Evolutionary conservation across 1,140 invertebrate genomes (phyloP).

Genomic region (Zaprionus lachaisei): DNA sequence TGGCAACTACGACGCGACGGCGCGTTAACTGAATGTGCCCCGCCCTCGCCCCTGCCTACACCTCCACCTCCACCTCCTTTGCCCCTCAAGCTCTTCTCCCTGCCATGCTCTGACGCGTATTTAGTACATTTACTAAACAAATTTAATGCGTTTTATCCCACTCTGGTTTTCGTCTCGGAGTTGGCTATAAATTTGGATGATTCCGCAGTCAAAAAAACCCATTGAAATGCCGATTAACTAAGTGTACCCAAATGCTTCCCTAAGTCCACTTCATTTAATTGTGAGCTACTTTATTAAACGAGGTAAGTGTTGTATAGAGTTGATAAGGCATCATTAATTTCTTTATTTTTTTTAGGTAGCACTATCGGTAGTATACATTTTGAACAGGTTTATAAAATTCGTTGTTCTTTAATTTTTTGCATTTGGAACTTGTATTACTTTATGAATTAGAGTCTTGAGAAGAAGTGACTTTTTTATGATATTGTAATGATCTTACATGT

Average conservation of each 20-base stretch:
- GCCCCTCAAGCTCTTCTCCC: slow-evolving; percentile 34
- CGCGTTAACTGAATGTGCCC: slow-evolving; percentile 68
- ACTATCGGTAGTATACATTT: not conserved
- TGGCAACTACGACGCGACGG: slow-evolving; percentile 77
- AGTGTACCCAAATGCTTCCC: not conserved
- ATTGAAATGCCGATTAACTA: slow-evolving; percentile 19
- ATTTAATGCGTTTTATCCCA: slow-evolving; percentile 59
- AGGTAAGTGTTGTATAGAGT: not conserved
- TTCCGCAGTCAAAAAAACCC: slow-evolving; percentile 20
- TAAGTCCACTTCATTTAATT: slow-evolving; percentile 12
- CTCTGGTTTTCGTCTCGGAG: slow-evolving; percentile 17
- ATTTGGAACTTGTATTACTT: not conserved
- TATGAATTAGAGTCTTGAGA: too few relatives aligned
- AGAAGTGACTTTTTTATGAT: too few relatives aligned
- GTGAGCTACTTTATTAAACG: not conserved
- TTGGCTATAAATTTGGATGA: slow-evolving; percentile 50
- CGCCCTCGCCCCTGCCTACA: not conserved
- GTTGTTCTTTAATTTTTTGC: not conserved
- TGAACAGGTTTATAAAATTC: not conserved
- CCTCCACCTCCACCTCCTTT: slow-evolving; percentile 22
- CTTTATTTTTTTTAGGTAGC: not conserved
- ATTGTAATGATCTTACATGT: too few relatives aligned
- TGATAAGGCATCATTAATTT: not conserved
- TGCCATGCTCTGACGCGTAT: slow-evolving; percentile 46
- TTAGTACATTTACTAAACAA: slow-evolving; percentile 75